Conservation (phyloP, 2,113 vertebrate species). For the Anarhynchus alexandrinus region DNA sequence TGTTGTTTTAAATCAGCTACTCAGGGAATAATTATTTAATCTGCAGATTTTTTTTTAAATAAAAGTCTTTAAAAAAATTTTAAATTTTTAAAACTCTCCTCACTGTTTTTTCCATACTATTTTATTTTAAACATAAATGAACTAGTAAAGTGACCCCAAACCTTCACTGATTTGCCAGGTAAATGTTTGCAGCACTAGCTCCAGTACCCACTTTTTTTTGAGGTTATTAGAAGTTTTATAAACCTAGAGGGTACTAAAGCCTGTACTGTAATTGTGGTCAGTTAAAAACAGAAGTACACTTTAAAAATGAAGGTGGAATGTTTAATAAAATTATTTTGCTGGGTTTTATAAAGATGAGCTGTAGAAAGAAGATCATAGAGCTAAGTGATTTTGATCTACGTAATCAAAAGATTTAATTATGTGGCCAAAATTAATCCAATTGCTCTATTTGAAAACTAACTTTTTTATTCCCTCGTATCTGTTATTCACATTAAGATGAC, state of each 20-base stretch:
- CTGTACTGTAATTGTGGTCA: not conserved
- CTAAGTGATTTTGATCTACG: not conserved
- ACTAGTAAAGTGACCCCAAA: not conserved
- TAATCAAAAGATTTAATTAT: not conserved
- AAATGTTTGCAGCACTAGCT: not conserved
- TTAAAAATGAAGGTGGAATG: not conserved
- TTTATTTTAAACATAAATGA: not conserved
- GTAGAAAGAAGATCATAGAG: not conserved
- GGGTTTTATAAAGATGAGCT: not conserved
- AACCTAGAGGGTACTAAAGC: not conserved
- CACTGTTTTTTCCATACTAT: not conserved
- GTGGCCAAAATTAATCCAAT: not conserved
- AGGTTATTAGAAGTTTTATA: not conserved
- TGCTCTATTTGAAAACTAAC: not conserved
- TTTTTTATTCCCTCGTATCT: not conserved
- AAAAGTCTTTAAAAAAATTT: not conserved
- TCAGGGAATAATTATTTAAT: not conserved
- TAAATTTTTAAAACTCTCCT: not conserved
- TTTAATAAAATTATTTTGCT: not conserved
- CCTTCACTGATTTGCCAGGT: not conserved
- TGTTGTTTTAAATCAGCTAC: not conserved
- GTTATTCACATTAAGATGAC: not conserved
- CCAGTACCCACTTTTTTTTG: not conserved
- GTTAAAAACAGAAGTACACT: slow-evolving; percentile 5
- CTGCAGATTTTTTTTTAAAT: not conserved